phyloP scores from a whole-genome alignment of 2,797 vertebrate species.

The Chrosomus eos region DNA sequence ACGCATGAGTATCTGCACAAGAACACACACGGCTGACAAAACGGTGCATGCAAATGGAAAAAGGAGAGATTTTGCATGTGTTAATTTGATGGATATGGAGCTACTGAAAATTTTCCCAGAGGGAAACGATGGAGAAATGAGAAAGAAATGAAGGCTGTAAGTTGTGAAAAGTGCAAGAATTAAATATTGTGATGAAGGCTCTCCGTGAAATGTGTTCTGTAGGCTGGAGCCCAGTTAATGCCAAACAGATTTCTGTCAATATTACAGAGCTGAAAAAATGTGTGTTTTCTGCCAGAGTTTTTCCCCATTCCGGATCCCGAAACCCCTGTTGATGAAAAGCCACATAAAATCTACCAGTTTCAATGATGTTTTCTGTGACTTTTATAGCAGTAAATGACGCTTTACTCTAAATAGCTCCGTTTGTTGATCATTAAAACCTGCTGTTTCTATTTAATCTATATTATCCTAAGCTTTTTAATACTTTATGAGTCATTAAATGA shows the following conservation, averaged over 20 bases:
- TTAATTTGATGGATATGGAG: background rate
- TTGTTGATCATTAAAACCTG: constrained; percentile 3
- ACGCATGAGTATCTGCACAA: constrained; percentile 20
- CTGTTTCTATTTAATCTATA: background rate
- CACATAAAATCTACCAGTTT: constrained; percentile 4
- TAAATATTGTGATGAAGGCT: constrained; percentile 3
- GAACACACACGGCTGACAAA: constrained; percentile 45
- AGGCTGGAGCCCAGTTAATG: constrained; percentile 44
- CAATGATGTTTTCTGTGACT: constrained; percentile 10
- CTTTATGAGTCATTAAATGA: background rate
- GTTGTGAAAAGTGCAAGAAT: constrained; percentile 10
- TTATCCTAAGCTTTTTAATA: background rate
- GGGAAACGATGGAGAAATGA: background rate
- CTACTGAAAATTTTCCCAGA: background rate
- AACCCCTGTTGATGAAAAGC: constrained; percentile 19
- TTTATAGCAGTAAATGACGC: background rate
- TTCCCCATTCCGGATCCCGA: background rate
- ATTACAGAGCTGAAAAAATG: constrained; percentile 47
- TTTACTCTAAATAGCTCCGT: background rate
- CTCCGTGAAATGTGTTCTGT: constrained; percentile 13
- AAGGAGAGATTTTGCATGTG: constrained; percentile 25
- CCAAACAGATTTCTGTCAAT: constrained; percentile 58
- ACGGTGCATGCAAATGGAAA: background rate
- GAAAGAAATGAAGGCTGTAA: background rate
- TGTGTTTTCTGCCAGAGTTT: constrained; percentile 40